Base-by-base conservation (phyloP, 2,888 invertebrate species). In the Cecidostiba fungosa region DNA sequence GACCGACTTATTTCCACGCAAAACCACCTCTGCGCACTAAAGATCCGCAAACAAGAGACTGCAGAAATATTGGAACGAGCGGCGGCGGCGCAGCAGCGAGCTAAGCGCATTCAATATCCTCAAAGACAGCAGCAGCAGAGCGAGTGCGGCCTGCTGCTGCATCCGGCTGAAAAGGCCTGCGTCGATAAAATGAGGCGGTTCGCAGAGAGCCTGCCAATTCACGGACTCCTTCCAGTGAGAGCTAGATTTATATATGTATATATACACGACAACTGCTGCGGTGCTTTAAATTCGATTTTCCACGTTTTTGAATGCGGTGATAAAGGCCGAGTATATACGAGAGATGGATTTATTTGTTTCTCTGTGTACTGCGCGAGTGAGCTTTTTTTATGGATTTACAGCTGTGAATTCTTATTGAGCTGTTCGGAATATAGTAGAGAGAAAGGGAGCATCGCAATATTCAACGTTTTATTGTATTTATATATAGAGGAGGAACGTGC, bases 211-310 rank as follows among this genome's bases (percentile, higher is more conserved):
- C 81, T 90, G 29, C 90, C 91, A 29, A 82, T 88, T n/a, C 87
- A 85, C 29, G 90, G 82, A 73, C 88, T 92, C 10, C 87, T 89
- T n/a, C 89, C 89, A 26, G 92, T 92, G 88, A 88, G 88, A 69
- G 10, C 66, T 29, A 29, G 26, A 66, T 66, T 26, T 66, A 66
- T 66, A 59, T n/a, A n/a, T n/a, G 23, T 50, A 16, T 23, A 23
- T 23, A 62, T 62, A 62, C 62, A 4, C 19, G 62, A 23, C 23
- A 12, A 23, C 10, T 19, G n/a, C 5, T 59, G 59, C 23, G 59
- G 2, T n/a, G 23, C 8, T 10, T 59, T 59, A n/a, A 23, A 59
- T 59, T 59, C 59, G 59, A 10, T 59, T 59, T 59, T 59, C 23
- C 59, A 23, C 2, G 1, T 8, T 23, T n/a, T 59, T 23, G 8